These are phyloP conservation scores for Pristionchus pacificus DNA, from an alignment of 1,140 invertebrate genomes.

Conservation along the genomic window DNA sequence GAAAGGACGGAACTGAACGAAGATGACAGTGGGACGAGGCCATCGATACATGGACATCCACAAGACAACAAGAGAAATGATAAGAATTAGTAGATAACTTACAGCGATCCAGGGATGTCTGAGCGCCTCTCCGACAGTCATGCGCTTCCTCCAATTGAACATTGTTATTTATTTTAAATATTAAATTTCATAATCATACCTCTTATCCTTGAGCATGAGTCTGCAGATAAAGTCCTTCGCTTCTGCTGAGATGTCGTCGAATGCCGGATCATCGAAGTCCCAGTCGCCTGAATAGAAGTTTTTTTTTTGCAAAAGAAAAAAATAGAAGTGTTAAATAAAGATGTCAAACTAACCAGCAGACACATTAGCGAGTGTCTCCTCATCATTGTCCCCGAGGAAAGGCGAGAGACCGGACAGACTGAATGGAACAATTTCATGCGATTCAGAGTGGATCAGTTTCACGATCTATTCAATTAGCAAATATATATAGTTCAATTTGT, in stretches of 20 bases:
- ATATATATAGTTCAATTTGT: too few species aligned
- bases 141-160: constrained; percentile 7
- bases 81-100: too few species aligned
- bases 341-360: too few species aligned
- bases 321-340: too few species aligned
- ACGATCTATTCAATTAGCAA: too few species aligned
- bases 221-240: constrained; percentile 87
- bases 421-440: too few species aligned
- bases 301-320: too few species aligned
- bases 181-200: constrained; percentile 66
- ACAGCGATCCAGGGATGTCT: constrained; percentile 35
- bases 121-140: constrained; percentile 33
- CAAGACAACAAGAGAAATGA: not conserved
- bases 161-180: constrained; percentile 42
- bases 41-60: too few species aligned
- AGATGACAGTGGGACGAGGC: not conserved
- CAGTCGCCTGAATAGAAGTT: too few species aligned
- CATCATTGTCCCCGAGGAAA: constrained; percentile 94
- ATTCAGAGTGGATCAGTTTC: too few species aligned
- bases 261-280: constrained; percentile 89
- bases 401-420: constrained; percentile 93
- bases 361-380: constrained; percentile 94
- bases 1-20: constrained; percentile 11
- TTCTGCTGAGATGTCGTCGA: constrained; percentile 81
- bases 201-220: constrained; percentile 80